Conservation (phyloP, 2,113 vertebrate species). For the Brachyhypopomus occidentalis region DNA sequence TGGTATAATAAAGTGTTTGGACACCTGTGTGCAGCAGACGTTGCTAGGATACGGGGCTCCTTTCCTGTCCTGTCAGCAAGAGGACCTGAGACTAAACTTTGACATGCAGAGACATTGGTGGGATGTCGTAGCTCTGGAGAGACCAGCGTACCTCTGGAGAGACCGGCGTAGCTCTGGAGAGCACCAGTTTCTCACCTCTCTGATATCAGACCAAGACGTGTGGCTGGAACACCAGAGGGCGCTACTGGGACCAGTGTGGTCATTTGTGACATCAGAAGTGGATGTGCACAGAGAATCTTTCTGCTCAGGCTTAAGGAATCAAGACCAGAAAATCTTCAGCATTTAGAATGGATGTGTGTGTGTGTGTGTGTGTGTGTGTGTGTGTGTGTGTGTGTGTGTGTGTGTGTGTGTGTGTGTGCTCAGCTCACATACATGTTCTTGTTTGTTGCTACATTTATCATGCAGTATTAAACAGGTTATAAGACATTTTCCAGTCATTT, state of each 20-base stretch:
- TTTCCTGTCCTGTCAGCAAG: constrained; percentile 73
- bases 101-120: neutral
- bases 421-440: too few species aligned
- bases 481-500: too few species aligned
- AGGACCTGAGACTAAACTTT: constrained; percentile 80
- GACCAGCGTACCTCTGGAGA: neutral
- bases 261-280: neutral
- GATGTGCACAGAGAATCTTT: neutral
- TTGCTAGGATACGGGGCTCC: constrained; percentile 82
- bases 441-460: too few species aligned
- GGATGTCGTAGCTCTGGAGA: too few species aligned
- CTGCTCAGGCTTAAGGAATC: neutral
- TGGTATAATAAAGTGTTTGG: constrained; percentile 90
- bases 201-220: too few species aligned
- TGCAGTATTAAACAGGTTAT: too few species aligned
- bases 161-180: neutral
- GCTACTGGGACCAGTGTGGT: neutral
- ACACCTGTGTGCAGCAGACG: constrained; percentile 83
- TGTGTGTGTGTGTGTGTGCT: too few species aligned
- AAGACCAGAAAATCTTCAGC: neutral
- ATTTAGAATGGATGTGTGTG: neutral
- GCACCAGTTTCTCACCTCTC: neutral
- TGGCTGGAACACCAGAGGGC: too few species aligned
- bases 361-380: neutral
- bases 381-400: constrained; percentile 11